Evolutionary conservation across 2,113 vertebrate species (phyloP).

Genomic region (Antechinus stuartii): DNA sequence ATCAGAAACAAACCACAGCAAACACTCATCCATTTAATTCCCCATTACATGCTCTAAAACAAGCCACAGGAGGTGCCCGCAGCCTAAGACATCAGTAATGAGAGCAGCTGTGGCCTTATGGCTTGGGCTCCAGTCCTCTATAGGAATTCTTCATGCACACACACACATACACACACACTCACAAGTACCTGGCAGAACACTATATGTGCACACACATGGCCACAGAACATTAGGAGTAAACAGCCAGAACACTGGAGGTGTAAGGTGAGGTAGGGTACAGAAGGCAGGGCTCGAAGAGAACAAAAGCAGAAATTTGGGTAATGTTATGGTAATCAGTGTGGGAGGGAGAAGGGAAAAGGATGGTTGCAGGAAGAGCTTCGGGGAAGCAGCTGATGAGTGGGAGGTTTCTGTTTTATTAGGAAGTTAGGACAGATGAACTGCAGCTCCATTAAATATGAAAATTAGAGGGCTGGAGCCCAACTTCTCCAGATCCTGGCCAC

Average conservation of each 20-base stretch:
- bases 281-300: slow-evolving; percentile 67
- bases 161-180: slow-evolving; percentile 77
- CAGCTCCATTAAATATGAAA: slow-evolving; percentile 70
- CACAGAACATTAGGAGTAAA: slow-evolving; percentile 68
- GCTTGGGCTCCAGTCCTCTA: slow-evolving; percentile 72
- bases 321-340: slow-evolving; percentile 62
- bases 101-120: slow-evolving; percentile 43
- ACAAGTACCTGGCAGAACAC: slow-evolving; percentile 76
- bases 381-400: slow-evolving; percentile 74
- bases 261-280: slow-evolving; percentile 56
- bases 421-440: slow-evolving; percentile 62
- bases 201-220: slow-evolving; percentile 73
- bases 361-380: slow-evolving; percentile 67
- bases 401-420: slow-evolving; percentile 78
- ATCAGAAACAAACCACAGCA: slow-evolving; percentile 65
- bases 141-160: slow-evolving; percentile 79
- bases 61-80: neutral
- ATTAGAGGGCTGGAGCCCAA: slow-evolving; percentile 72
- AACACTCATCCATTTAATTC: slow-evolving; percentile 70
- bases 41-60: slow-evolving; percentile 47
- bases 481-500: slow-evolving; percentile 59
- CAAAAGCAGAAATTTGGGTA: slow-evolving; percentile 68
- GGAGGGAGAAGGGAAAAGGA: slow-evolving; percentile 58
- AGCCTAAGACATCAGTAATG: slow-evolving; percentile 47
- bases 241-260: slow-evolving; percentile 63